Conservation (phyloP, 2,888 invertebrate species). For the Tanypteryx hageni region DNA sequence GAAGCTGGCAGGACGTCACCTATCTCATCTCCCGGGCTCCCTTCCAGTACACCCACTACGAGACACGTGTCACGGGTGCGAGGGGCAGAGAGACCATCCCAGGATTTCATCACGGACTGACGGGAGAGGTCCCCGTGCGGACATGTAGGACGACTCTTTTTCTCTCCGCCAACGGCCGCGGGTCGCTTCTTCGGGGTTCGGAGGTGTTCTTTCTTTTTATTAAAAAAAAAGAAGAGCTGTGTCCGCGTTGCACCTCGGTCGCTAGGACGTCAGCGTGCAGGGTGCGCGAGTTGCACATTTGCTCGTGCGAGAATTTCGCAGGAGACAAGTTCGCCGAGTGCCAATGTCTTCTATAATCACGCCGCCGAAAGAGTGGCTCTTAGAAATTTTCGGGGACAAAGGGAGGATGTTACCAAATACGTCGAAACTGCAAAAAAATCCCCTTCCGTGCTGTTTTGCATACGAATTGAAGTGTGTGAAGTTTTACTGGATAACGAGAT, state of each 20-base stretch:
- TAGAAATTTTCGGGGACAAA: too few species aligned
- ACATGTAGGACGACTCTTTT: background rate
- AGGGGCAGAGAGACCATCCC: conserved; percentile 21
- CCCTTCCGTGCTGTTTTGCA: too few species aligned
- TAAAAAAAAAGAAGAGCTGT: background rate
- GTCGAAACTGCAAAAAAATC: too few species aligned
- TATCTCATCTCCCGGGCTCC: background rate
- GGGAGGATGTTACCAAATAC: too few species aligned
- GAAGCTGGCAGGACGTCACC: background rate
- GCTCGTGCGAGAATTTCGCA: too few species aligned
- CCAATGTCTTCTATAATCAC: too few species aligned
- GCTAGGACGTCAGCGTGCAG: too few species aligned
- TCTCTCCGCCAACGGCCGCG: background rate
- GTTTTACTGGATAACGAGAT: too few species aligned
- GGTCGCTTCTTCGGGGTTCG: background rate
- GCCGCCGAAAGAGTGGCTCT: too few species aligned
- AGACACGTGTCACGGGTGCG: background rate
- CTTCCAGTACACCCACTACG: background rate
- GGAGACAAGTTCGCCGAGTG: too few species aligned
- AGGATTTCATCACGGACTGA: conserved; percentile 43
- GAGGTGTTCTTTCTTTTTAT: background rate
- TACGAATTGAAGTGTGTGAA: too few species aligned
- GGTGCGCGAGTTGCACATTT: too few species aligned
- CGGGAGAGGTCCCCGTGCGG: background rate
- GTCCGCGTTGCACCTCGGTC: background rate